Percentiles rank a stretch among this genome's conserved stretches.
Conservation (phyloP, 2,113 vertebrate species). For the Lamprotornis superbus region DNA sequence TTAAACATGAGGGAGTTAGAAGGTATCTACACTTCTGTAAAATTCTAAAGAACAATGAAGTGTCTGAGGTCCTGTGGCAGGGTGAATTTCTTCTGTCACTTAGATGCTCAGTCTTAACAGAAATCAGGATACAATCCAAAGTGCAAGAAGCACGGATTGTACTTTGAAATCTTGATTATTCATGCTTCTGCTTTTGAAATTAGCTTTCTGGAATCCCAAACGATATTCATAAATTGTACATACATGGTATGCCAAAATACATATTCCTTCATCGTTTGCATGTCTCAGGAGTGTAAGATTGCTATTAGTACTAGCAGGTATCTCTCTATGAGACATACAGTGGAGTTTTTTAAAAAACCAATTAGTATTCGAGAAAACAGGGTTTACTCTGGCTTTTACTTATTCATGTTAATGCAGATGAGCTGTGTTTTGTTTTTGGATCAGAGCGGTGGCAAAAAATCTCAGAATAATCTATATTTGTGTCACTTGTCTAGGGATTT, state of each 20-base stretch:
- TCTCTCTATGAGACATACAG: background rate
- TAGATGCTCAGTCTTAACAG: background rate
- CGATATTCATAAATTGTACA: background rate
- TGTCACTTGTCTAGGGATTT: background rate
- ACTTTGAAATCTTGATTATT: background rate
- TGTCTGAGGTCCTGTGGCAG: background rate
- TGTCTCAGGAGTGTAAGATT: background rate
- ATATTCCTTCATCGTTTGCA: background rate
- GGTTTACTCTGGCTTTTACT: background rate
- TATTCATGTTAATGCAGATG: background rate
- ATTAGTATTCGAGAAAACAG: background rate
- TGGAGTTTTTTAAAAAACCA: background rate
- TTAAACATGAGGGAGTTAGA: background rate
- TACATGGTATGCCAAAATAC: background rate
- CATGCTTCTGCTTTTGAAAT: background rate
- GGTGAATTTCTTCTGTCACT: background rate
- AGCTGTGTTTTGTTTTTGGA: background rate
- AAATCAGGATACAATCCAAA: background rate
- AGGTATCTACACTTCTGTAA: background rate
- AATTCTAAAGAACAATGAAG: background rate
- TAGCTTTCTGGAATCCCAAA: background rate
- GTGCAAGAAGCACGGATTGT: background rate
- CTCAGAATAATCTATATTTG: background rate
- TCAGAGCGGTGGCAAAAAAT: background rate
- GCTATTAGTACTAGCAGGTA: background rate